These are phyloP conservation scores for Zootermopsis nevadensis DNA, from an alignment of 2,888 invertebrate genomes.

Conservation along the genomic window DNA sequence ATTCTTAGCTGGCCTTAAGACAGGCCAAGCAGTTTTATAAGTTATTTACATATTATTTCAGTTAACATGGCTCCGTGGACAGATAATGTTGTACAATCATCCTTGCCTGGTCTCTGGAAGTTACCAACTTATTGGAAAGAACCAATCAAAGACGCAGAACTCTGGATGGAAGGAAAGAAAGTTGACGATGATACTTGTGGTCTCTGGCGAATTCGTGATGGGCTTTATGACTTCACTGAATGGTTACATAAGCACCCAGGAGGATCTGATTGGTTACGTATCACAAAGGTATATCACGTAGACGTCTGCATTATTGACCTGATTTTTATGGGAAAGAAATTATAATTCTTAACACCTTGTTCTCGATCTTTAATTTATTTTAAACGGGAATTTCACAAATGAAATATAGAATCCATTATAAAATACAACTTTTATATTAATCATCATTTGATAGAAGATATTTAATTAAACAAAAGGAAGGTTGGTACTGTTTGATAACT, in stretches of 20 bases:
- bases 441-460: no score
- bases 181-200: slow-evolving; percentile 78
- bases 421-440: no score
- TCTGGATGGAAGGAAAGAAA: slow-evolving; percentile 75
- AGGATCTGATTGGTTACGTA: slow-evolving; percentile 77
- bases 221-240: slow-evolving; percentile 84
- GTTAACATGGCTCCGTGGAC: slow-evolving; percentile 6
- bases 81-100: slow-evolving; percentile 23
- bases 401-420: no score
- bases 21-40: no score
- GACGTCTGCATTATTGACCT: not conserved
- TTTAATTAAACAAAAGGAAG: no score
- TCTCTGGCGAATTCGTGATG: slow-evolving; percentile 80
- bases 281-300: slow-evolving; percentile 58
- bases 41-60: no score
- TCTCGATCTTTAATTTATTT: no score
- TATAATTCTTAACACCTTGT: not conserved
- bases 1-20: no score
- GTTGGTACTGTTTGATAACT: no score
- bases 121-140: slow-evolving; percentile 67
- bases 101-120: slow-evolving; percentile 55
- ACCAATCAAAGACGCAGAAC: slow-evolving; percentile 63
- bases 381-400: no score
- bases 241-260: slow-evolving; percentile 89
- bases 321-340: not conserved